Evolutionary conservation across 2,113 vertebrate genomes (phyloP).

Genomic region (Hemibagrus wyckioides): DNA sequence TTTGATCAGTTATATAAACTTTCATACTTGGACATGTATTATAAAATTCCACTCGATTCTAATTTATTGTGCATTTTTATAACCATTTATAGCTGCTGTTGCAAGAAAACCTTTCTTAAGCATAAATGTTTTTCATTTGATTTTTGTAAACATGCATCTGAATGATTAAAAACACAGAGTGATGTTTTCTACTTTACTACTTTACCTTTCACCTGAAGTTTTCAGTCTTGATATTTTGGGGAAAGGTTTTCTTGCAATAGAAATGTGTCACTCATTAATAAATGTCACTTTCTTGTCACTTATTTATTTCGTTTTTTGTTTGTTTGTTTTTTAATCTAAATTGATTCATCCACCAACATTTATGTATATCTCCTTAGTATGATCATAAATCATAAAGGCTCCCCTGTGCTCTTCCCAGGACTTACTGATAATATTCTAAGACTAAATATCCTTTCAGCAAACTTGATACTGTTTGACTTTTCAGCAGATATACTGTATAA

Average conservation of each 20-base stretch:
- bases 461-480: neutral
- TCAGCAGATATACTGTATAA: neutral
- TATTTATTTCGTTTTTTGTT: too few species aligned
- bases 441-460: neutral
- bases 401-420: neutral
- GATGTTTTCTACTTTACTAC: neutral
- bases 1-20: slow-evolving; percentile 45
- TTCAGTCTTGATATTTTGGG: neutral
- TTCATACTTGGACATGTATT: slow-evolving; percentile 43
- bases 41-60: slow-evolving; percentile 58
- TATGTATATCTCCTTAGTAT: neutral
- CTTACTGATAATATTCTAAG: neutral
- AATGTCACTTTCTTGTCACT: slow-evolving; percentile 41
- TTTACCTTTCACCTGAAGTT: neutral
- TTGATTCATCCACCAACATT: neutral
- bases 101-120: slow-evolving; percentile 27
- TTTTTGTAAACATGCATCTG: neutral
- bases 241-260: slow-evolving; percentile 24
- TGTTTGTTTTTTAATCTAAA: neutral
- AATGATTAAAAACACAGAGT: neutral
- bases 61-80: slow-evolving; percentile 72
- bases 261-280: slow-evolving; percentile 29
- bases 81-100: slow-evolving; percentile 52
- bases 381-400: neutral
- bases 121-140: neutral